phyloP scores from a whole-genome alignment of 2,888 invertebrate species.

The Drosophila niveifrons region DNA sequence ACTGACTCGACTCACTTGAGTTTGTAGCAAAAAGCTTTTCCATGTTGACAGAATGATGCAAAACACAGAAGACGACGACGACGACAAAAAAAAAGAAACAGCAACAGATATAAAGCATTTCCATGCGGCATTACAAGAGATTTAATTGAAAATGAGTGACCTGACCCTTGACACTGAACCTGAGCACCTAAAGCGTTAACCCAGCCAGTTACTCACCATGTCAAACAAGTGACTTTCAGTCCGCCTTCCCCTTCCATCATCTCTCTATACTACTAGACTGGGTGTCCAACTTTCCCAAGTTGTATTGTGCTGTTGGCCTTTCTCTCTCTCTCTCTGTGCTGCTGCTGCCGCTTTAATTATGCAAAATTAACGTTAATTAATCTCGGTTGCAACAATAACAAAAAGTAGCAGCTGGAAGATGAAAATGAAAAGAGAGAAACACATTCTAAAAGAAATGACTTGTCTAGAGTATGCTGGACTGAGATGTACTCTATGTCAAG shows the following conservation, averaged over 20 bases:
- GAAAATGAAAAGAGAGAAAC: constrained; percentile 10
- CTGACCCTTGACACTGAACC: constrained; percentile 72
- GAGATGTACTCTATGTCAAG: not conserved
- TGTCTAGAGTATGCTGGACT: not conserved
- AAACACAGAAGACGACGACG: not conserved
- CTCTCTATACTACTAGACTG: not conserved
- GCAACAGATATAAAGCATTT: constrained; percentile 39
- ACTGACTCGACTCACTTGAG: constrained; percentile 1
- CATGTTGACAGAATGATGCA: constrained; percentile 31
- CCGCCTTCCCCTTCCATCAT: not conserved
- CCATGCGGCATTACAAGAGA: constrained; percentile 52
- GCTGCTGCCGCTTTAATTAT: constrained; percentile 70
- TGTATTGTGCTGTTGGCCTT: constrained; percentile 37
- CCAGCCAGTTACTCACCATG: constrained; percentile 22
- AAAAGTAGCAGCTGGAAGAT: constrained; percentile 2
- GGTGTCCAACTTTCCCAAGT: constrained; percentile 42
- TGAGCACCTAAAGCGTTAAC: constrained; percentile 28
- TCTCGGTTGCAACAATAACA: constrained; percentile 69
- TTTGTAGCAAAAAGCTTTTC: constrained; percentile 50
- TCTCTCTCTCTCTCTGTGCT: too few species aligned
- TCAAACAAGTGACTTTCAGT: constrained; percentile 12
- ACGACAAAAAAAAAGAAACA: constrained; percentile 2
- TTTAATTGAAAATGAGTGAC: constrained; percentile 62
- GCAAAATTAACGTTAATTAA: constrained; percentile 82
- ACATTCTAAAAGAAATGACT: constrained; percentile 28